A percentile compares a stretch with the other conserved stretches of the same genome.
Conservation (phyloP, 2,888 invertebrate species). For the Autographa pulchrina region DNA sequence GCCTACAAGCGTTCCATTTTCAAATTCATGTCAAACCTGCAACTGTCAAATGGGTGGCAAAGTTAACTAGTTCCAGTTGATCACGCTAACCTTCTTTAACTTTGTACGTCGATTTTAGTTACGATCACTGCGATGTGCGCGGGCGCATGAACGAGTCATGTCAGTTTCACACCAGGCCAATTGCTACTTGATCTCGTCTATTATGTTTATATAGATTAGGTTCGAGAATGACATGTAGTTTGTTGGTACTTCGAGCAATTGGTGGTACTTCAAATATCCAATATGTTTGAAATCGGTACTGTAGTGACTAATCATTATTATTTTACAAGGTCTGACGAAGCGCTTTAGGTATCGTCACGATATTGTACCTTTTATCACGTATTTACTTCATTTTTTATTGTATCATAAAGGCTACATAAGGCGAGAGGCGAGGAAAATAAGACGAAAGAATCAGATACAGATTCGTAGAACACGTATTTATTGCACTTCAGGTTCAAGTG, state of each 20-base stretch:
- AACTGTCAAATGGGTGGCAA: slow-evolving; percentile 42
- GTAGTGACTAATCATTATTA: slow-evolving; percentile 2
- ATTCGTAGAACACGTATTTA: neutral
- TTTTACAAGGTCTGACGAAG: slow-evolving; percentile 2
- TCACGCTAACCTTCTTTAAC: slow-evolving; percentile 33
- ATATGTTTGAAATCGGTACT: neutral
- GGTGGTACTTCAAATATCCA: neutral
- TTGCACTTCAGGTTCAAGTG: no score
- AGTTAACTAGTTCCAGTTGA: slow-evolving; percentile 27
- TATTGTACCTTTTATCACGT: neutral
- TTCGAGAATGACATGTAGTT: slow-evolving; percentile 6
- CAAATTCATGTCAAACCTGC: slow-evolving; percentile 25
- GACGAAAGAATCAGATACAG: no score
- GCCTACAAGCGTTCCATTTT: neutral
- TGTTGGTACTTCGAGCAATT: neutral
- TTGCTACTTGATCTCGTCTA: slow-evolving; percentile 31
- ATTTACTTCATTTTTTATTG: neutral
- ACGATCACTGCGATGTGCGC: slow-evolving; percentile 35
- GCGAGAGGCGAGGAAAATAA: no score
- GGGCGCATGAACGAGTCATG: slow-evolving; percentile 46
- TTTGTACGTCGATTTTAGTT: slow-evolving; percentile 35
- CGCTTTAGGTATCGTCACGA: neutral
- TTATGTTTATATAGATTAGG: slow-evolving; percentile 4
- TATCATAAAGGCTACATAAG: no score
- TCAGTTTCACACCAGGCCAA: slow-evolving; percentile 51